Base-by-base conservation (phyloP, 2,113 vertebrate species). In the Malurus elegans region DNA sequence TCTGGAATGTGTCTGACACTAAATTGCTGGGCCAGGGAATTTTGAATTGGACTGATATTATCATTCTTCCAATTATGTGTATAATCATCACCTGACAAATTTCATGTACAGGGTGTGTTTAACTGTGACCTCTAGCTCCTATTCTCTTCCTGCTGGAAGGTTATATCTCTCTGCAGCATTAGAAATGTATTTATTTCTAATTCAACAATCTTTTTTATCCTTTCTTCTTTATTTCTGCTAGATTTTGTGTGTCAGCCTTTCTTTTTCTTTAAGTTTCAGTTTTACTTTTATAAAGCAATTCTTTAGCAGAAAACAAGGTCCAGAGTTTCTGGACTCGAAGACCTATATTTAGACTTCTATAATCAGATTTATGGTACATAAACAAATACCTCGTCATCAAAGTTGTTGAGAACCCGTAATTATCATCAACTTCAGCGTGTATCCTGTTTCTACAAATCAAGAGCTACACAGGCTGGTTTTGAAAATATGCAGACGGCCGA, bases 311-410 rank as follows among this genome's bases (percentile, higher is more conserved):
- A 92, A 90, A 79, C 26, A 64, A 91, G 82, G 34, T 51, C 54
- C 54, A 83, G 54, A 76, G 60, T 74, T 93, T 90, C 74, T 92
- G 87, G 79, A 86, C 54, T 38, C 78, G 44, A 85, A 62, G 38
- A 26, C n/a, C 36, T 80, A 51, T 74, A 92, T 88, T 95, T 90
- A 96, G 47, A 86, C 5, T 83, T 66, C 25, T 42, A n/a, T 96
- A 88, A 92, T 92, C 60, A 90, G 82, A 90, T 95, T 96, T 90
- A 74, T 74, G 21, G 32, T 86, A 78, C 51, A 61, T 74, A 94
- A 96, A 92, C 75, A 93, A 96, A 92, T 83, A 92, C 53, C 36
- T 94, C 76, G 81, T 93, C 91, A 88, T 93, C 72, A 90, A 93
- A 93, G 72, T 70, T 81, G 24, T 74, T 70, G 51, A 93, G 57